Base-by-base conservation (phyloP, 2,888 invertebrate species). In the Drosophila meridionalis region DNA sequence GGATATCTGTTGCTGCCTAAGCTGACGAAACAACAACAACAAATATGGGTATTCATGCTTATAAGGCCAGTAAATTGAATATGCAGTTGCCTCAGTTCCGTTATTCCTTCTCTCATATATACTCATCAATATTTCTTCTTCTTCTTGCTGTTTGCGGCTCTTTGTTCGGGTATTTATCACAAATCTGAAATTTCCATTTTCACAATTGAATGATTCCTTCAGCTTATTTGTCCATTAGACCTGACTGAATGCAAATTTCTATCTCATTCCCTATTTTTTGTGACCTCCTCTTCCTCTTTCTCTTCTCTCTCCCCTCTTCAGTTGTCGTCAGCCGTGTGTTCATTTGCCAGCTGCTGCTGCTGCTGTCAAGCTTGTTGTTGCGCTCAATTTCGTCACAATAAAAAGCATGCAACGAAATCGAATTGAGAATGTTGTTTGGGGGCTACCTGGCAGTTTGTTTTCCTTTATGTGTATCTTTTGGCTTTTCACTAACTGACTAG, bases 111-210 rank as follows among this genome's bases (percentile, higher is more conserved):
- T 38, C 52, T 40, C 52, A 36, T 52, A 26, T 36, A 34, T 26
- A 36, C 20, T 20, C 26, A 52, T 20, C 1, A 32, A 4, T 26
- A 14, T 20, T 26, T 28, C 45, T 36, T 28, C 32, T 12, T 38
- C 26, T 28, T 55, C 12, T 12, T 38, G 26, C 61, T 30, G 26
- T 48, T 26, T 61, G 36, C 42, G 40, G 9, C 45, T 40, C 26
- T 68, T 20, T 34, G 32, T 58, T n/a, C 58, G 69, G 68, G 59
- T 78, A 71, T 79, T 78, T 77, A 77, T 82, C 68, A 69, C 61
- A 81, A 73, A 83, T 83, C 84, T 70, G 64, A 73, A 83, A 75
- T 78, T 84, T 83, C 68, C 65, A 87, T 87, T 84, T 84, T 71
- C 73, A 76, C 82, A 84, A 80, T 78, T 67, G 78, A 84, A 75